Conservation (phyloP, 2,113 vertebrate genomes). For the Hypocryptadius cinnamomeus region DNA sequence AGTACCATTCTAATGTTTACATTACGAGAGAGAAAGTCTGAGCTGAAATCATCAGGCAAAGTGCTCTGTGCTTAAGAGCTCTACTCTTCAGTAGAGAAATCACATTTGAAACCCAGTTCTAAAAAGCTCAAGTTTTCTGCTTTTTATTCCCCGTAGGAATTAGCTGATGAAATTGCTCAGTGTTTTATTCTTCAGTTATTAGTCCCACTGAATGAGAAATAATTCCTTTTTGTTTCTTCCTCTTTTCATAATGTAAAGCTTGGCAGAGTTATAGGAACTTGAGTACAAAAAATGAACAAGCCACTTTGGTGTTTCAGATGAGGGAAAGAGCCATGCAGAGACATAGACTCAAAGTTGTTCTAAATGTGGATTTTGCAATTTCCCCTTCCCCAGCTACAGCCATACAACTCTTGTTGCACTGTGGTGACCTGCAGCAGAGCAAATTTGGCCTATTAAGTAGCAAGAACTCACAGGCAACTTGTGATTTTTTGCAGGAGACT, state of each 20-base stretch:
- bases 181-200: conserved; percentile 11
- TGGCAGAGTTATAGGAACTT: not conserved
- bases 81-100: not conserved
- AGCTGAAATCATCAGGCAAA: not conserved
- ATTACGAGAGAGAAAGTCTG: not conserved
- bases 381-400: not conserved
- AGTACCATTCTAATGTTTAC: not conserved
- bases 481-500: not conserved
- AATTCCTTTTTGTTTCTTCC: not conserved
- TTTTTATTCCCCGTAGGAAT: not conserved
- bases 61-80: not conserved
- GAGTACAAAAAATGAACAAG: not conserved
- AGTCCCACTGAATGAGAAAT: conserved; percentile 9
- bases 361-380: not conserved
- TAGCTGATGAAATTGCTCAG: conserved; percentile 21
- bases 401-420: not conserved
- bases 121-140: not conserved
- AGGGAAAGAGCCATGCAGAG: not conserved
- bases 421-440: not conserved
- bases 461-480: not conserved
- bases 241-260: not conserved
- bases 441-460: not conserved
- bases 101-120: not conserved
- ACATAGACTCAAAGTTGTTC: not conserved
- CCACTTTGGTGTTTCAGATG: not conserved